Base-by-base conservation (phyloP, 2,888 invertebrate genomes). In the Lathronympha strigana region DNA sequence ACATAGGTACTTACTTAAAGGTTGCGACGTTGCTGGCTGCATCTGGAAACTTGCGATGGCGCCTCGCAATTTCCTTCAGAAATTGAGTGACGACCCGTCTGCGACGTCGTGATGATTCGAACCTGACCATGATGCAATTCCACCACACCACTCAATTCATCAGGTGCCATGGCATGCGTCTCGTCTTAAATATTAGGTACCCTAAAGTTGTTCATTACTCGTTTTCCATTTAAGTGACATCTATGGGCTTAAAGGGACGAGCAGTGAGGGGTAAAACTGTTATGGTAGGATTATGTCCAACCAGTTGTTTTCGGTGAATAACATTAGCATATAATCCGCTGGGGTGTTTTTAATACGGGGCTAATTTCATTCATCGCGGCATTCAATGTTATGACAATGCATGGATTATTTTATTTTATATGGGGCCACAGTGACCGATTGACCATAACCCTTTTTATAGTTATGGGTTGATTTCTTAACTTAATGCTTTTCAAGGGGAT, bases 271-370 rank as follows among this genome's bases (percentile, higher is more conserved):
- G 43, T 45, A 43, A n/a, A 40, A 53, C n/a, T 53, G 73, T 76
- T 74, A 62, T 73, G 67, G 75, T 4, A 51, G 47, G 55, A 38
- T 49, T 49, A 54, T 51, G 21, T 23, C 11, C 49, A 19, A 53
- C 50, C 49, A 21, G 17, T 51, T 38, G 23, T 50, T 33, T 11
- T 23, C 33, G 43, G 36, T 62, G 54, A 54, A 54, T 62, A 47
- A 28, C 11, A 54, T 62, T 62, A 54, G 25, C 45, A 38, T 54
- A 23, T 61, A 33, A 51, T 54, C 9, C 36, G 11, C 0, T 13
- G 25, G 60, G 60, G 47, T 25, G 36, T 3, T 31, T 40, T 43
- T 57, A 57, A 57, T 57, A 45, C 19, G 28, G n/a, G 57, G 57
- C 31, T 45, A 57, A 57, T 57, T 45, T 57, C 55, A 19, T 45